Percentiles rank a stretch among this genome's conserved stretches.
Evolutionary conservation across 2,113 vertebrate species (phyloP).

Genomic region (Peromyscus maniculatus): DNA sequence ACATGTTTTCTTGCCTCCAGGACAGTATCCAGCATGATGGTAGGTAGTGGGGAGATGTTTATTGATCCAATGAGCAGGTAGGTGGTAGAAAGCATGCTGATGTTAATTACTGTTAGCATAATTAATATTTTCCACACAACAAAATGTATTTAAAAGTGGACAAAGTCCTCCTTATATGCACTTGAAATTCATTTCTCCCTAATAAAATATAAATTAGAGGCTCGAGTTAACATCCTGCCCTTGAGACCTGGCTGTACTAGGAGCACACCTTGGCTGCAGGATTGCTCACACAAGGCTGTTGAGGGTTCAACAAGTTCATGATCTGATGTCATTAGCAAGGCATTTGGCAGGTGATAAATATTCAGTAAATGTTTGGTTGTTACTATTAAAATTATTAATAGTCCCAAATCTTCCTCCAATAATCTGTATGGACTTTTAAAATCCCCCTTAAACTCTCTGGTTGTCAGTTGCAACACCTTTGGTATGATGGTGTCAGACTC

Average conservation of each 20-base stretch:
- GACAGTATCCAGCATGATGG: not conserved
- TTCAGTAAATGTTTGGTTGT: not conserved
- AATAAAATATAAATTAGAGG: slow-evolving; percentile 35
- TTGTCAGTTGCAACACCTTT: not conserved
- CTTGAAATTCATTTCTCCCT: slow-evolving; percentile 21
- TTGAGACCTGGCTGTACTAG: not conserved
- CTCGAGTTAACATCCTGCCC: not conserved
- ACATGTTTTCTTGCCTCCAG: not conserved
- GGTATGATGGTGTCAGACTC: not conserved
- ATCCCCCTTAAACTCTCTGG: not conserved
- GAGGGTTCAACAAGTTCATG: not conserved
- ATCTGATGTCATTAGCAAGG: not conserved
- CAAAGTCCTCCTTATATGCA: not conserved
- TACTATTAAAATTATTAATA: not conserved
- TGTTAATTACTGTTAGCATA: not conserved
- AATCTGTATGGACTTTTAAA: not conserved
- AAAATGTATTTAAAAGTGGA: not conserved
- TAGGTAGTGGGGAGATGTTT: not conserved
- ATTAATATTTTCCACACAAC: not conserved
- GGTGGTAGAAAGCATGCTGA: not conserved
- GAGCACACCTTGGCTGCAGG: too few relatives aligned
- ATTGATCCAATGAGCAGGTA: not conserved
- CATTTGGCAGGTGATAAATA: not conserved
- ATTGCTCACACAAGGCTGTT: not conserved
- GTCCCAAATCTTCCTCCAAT: slow-evolving; percentile 26